Evolutionary conservation across 1,140 invertebrate genomes (phyloP), one percentile per base, ranked within the genome.

Genomic region (Drosophila athabasca): DNA sequence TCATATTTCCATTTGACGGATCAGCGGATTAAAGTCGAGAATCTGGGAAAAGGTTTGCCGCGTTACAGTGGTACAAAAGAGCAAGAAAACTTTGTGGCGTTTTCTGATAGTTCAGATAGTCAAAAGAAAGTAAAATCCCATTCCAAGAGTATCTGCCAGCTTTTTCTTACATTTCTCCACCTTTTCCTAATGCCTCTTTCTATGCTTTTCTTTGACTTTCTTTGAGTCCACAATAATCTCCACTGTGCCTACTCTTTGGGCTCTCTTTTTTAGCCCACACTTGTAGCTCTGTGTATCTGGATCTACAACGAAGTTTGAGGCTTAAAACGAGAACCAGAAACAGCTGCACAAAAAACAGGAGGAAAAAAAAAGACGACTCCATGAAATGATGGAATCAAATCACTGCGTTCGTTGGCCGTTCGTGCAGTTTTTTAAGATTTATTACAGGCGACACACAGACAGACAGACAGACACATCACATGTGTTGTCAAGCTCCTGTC

Each of bases 391-490:
- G 45, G 58, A 65, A 77, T 68, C 66, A 82, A 87, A 85, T 85
- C 82, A 85, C 69, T 62, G 74, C 66, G 65, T 58, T 69, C 48
- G 35, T 5, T 39, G 35, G 51, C 65, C 41, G 67, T 55, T 59
- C 3, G 59, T 78, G 73, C 74, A 76, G 58, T 62, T 88, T 85
- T 87, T 79, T 55, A 87, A 87, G 83, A 88, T 87, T 87, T 87
- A 88, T 88, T 88, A 88, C 83, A 64, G 78, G 70, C 79, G 76
- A 79, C 83, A 82, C 66, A 71, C 76, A 52, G 26, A 7, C 17
- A 19, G 17, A 19, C 17, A 19, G 17, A 19, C 17, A 19, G 17
- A 19, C 17, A 19, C 81, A 84, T 85, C 81, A 85, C 73, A 84
- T 77, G 65, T 64, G 64, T 70, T 87, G 82, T 87, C 83, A 83